These are phyloP conservation scores for Microchirus variegatus DNA, from an alignment of 2,797 vertebrate species.

Conservation along the genomic window DNA sequence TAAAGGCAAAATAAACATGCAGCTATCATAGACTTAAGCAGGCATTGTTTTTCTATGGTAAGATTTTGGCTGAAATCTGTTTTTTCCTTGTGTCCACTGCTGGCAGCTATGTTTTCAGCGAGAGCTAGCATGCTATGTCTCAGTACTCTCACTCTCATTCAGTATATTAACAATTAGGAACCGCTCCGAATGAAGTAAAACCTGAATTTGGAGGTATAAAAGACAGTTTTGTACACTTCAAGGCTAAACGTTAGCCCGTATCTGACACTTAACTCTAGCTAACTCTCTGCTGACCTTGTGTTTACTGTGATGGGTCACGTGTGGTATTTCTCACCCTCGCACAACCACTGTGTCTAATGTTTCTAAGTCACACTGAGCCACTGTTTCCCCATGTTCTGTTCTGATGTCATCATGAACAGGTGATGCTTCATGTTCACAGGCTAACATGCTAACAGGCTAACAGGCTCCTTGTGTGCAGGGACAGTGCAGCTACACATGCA, in stretches of 20 bases:
- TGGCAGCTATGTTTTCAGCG: too few relatives aligned
- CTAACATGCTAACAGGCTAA: too few relatives aligned
- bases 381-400: constrained; percentile 9
- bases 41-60: too few relatives aligned
- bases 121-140: too few relatives aligned
- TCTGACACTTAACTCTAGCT: constrained; percentile 15
- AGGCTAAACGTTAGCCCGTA: neutral
- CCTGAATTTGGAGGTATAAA: neutral
- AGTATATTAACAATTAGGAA: too few relatives aligned
- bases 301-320: constrained; percentile 24
- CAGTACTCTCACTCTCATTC: too few relatives aligned
- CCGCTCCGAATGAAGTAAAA: too few relatives aligned
- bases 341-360: constrained; percentile 15
- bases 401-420: neutral
- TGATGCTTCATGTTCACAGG: constrained; percentile 6
- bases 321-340: constrained; percentile 43
- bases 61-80: too few relatives aligned
- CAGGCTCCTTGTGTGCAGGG: constrained; percentile 10
- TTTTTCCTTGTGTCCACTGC: too few relatives aligned
- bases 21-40: too few relatives aligned
- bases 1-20: too few relatives aligned
- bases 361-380: constrained; percentile 18
- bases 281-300: constrained; percentile 8
- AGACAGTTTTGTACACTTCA: rapidly evolving
- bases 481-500: neutral